Conservation (phyloP, 2,113 vertebrate species). For the Ameiurus melas region DNA sequence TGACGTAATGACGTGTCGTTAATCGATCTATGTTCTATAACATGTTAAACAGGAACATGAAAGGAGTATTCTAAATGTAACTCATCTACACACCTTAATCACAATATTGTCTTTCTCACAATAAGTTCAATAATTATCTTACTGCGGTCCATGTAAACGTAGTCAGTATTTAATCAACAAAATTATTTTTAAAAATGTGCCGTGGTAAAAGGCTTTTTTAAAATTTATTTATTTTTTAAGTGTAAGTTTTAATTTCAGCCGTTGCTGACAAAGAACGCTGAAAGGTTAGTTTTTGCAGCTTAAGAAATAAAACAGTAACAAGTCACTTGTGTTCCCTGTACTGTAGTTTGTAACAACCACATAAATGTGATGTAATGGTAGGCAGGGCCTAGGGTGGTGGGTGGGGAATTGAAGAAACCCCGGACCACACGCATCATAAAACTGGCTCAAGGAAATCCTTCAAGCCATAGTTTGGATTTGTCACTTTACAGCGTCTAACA, state of each 20-base stretch:
- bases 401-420: not conserved
- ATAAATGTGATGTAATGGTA: not conserved
- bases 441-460: not conserved
- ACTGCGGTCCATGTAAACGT: too few species aligned
- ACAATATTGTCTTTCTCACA: too few species aligned
- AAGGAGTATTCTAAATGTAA: too few species aligned
- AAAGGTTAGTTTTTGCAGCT: not conserved
- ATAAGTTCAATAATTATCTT: too few species aligned
- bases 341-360: not conserved
- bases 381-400: not conserved
- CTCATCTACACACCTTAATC: too few species aligned
- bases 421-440: not conserved
- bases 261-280: not conserved
- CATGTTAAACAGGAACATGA: too few species aligned
- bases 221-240: too few species aligned
- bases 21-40: too few species aligned
- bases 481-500: not conserved
- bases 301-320: not conserved
- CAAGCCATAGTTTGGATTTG: not conserved
- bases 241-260: not conserved
- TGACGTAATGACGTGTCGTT: not conserved
- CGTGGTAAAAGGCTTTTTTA: not conserved
- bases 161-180: not conserved
- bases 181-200: not conserved
- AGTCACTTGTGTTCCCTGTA: not conserved